Evolutionary conservation across 1,140 invertebrate genomes (phyloP).

Genomic region (Whitmania pigra): DNA sequence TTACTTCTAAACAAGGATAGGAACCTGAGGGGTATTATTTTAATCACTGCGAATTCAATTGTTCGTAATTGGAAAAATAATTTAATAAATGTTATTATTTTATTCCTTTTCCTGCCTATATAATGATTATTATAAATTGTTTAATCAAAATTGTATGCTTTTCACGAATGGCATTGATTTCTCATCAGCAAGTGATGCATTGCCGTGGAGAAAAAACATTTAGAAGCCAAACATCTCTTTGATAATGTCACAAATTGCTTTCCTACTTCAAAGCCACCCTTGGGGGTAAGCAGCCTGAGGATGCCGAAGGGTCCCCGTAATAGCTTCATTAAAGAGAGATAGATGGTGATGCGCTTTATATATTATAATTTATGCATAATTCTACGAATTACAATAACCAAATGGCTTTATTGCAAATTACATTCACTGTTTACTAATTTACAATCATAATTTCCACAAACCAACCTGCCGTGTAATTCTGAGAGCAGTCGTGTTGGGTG

Average conservation of each 20-base stretch:
- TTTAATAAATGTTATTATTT: background rate
- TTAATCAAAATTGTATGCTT: background rate
- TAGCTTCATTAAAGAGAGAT: background rate
- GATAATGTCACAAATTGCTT: no score
- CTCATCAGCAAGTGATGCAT: background rate
- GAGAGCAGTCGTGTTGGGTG: slow-evolving; percentile 21
- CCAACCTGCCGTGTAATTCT: slow-evolving; percentile 26
- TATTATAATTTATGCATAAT: background rate
- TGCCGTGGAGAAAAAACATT: background rate
- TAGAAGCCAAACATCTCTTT: no score
- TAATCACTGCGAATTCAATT: no score
- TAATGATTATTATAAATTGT: background rate
- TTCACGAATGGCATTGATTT: background rate
- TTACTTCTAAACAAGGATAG: slow-evolving; percentile 49
- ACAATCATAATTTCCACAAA: background rate
- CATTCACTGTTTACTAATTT: background rate
- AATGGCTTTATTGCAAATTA: background rate
- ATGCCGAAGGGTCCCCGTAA: no score
- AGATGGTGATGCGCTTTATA: background rate
- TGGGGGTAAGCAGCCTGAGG: no score
- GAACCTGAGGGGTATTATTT: slow-evolving; percentile 3
- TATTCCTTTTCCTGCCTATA: background rate
- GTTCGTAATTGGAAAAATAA: no score
- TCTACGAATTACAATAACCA: background rate
- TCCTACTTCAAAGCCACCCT: no score